phyloP scores from a whole-genome alignment of 2,113 vertebrate genomes.

The Dryoscopus gambensis region DNA sequence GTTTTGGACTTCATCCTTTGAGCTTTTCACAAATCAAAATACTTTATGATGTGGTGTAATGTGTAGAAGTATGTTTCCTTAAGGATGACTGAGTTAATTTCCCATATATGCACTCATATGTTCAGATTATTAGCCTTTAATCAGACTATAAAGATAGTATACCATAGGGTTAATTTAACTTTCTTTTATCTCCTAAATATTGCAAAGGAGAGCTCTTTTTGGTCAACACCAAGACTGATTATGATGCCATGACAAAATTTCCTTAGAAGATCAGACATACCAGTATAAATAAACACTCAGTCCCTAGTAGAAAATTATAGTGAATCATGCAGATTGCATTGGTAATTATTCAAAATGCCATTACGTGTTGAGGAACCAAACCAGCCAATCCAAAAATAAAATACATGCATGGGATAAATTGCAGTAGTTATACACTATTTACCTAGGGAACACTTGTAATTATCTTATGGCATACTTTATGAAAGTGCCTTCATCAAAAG shows the following conservation, averaged over 20 bases:
- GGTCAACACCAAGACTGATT: background rate
- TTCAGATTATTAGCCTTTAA: background rate
- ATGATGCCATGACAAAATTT: background rate
- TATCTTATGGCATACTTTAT: constrained; percentile 16
- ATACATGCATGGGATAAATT: constrained; percentile 20
- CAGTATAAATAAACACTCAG: constrained; percentile 5
- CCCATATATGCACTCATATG: background rate
- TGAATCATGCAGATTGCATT: background rate
- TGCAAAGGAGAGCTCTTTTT: background rate
- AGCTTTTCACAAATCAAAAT: background rate
- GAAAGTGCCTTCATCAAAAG: background rate
- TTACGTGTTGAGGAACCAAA: constrained; percentile 3
- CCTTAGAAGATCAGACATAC: background rate
- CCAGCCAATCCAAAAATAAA: constrained; percentile 48
- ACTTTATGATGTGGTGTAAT: background rate
- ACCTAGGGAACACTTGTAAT: constrained; percentile 18
- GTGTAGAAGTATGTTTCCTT: background rate
- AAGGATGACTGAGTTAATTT: background rate
- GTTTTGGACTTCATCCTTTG: background rate
- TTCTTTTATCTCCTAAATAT: background rate
- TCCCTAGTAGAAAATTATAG: constrained; percentile 35
- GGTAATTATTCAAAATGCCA: constrained; percentile 39
- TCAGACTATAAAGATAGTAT: background rate
- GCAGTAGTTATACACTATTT: constrained; percentile 17
- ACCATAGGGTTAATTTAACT: background rate